A percentile compares a stretch with the other conserved stretches of the same genome.
These are phyloP conservation scores for Tipula vernalis DNA, from an alignment of 2,888 invertebrate genomes.

Conservation along the genomic window DNA sequence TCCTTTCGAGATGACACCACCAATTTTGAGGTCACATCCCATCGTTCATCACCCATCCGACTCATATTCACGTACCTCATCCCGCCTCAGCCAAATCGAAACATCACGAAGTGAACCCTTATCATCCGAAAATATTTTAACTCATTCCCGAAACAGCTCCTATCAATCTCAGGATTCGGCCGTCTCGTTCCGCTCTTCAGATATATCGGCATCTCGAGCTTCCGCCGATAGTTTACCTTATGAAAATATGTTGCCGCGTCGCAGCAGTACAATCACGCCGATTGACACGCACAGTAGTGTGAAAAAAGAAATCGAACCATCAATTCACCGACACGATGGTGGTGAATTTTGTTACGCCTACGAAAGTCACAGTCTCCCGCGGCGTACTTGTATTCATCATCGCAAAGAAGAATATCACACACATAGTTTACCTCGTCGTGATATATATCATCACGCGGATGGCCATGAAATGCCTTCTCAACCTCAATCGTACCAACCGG, in stretches of 20 bases:
- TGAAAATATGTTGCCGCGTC: conserved; percentile 14
- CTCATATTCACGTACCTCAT: conserved; percentile 20
- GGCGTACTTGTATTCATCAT: conserved; percentile 31
- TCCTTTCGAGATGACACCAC: conserved; percentile 24
- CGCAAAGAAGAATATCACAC: conserved; percentile 30
- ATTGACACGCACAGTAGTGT: not conserved
- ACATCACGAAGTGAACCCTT: conserved; percentile 18
- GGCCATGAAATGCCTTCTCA: not conserved
- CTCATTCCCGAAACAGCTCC: conserved; percentile 20
- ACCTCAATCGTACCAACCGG: not conserved
- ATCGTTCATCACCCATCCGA: conserved; percentile 27
- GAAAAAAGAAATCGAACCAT: conserved; percentile 14
- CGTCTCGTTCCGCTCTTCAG: conserved; percentile 21
- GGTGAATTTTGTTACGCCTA: conserved; percentile 24
- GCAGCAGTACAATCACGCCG: conserved; percentile 8
- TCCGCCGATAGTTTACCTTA: conserved; percentile 13
- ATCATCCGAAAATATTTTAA: conserved; percentile 17
- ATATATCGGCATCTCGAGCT: conserved; percentile 17
- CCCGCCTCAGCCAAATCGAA: conserved; percentile 18
- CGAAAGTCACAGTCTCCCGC: conserved; percentile 34
- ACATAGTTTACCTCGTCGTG: conserved; percentile 31
- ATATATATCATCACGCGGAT: conserved; percentile 23
- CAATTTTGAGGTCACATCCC: conserved; percentile 11
- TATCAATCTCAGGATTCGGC: conserved; percentile 21
- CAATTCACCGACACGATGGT: conserved; percentile 9